phyloP scores from a whole-genome alignment of 64 coral and sea anemone species.

The Exaiptasia diaphana region DNA sequence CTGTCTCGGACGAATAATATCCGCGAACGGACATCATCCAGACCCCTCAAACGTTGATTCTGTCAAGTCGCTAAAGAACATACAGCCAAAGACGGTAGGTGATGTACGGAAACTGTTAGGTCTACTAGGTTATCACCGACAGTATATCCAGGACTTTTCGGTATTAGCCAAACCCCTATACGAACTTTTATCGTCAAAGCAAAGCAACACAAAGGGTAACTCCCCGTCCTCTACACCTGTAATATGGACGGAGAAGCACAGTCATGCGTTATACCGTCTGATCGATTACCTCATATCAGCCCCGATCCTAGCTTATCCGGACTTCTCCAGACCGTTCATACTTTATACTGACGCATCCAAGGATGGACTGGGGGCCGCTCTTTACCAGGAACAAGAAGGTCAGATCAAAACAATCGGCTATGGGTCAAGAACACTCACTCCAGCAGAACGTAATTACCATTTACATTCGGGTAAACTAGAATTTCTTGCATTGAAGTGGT shows the following conservation, averaged over 20 bases:
- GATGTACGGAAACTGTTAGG: slow-evolving; percentile 5
- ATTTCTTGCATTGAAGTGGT: not conserved
- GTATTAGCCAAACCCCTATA: slow-evolving; percentile 3
- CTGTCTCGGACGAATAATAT: not conserved
- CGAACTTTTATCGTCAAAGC: not conserved
- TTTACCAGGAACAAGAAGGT: not conserved
- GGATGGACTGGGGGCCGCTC: not conserved
- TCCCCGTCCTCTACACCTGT: too few relatives aligned
- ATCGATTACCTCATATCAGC: not conserved
- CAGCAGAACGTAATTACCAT: not conserved
- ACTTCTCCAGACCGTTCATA: not conserved
- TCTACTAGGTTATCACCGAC: not conserved
- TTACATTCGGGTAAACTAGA: not conserved
- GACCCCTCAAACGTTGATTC: not conserved
- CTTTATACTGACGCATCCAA: not conserved
- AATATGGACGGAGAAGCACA: not conserved
- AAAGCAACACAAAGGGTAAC: too few relatives aligned
- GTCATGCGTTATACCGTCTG: not conserved
- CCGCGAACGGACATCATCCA: not conserved
- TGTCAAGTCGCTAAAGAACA: not conserved
- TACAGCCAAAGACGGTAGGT: not conserved
- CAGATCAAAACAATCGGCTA: not conserved
- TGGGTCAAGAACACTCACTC: not conserved
- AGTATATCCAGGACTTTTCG: slow-evolving; percentile 16
- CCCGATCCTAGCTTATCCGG: not conserved